Evolutionary conservation across 2,888 invertebrate genomes (phyloP).

Genomic region (Tipula lateralis): DNA sequence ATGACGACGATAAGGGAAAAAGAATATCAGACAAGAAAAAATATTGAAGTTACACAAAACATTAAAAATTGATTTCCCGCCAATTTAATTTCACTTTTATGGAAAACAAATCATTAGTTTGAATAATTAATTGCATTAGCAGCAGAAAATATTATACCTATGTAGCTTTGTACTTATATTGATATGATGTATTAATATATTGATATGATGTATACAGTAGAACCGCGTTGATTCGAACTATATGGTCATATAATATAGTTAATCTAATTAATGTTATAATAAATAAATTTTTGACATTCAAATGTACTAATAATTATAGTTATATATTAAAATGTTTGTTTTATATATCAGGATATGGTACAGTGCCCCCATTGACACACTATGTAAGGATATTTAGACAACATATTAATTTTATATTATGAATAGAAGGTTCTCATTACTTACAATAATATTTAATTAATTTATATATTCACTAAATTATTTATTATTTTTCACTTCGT

Average conservation of each 20-base stretch:
- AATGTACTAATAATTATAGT: background rate
- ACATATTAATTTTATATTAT: background rate
- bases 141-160: background rate
- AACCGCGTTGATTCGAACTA: background rate
- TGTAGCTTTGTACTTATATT: background rate
- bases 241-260: background rate
- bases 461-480: background rate
- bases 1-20: constrained; percentile 27
- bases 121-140: background rate
- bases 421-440: background rate
- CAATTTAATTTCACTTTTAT: constrained; percentile 25
- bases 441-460: background rate
- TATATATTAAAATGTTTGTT: background rate
- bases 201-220: background rate
- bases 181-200: background rate
- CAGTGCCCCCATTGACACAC: background rate
- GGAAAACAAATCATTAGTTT: background rate
- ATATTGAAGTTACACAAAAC: background rate
- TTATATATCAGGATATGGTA: background rate
- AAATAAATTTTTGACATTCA: background rate
- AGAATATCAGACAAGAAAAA: constrained; percentile 26
- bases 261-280: background rate
- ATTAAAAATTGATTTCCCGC: constrained; percentile 28
- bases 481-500: background rate
- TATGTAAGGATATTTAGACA: too few relatives aligned